Base-by-base conservation (phyloP, 2,888 invertebrate genomes). In the Tricholauxania praeusta region DNA sequence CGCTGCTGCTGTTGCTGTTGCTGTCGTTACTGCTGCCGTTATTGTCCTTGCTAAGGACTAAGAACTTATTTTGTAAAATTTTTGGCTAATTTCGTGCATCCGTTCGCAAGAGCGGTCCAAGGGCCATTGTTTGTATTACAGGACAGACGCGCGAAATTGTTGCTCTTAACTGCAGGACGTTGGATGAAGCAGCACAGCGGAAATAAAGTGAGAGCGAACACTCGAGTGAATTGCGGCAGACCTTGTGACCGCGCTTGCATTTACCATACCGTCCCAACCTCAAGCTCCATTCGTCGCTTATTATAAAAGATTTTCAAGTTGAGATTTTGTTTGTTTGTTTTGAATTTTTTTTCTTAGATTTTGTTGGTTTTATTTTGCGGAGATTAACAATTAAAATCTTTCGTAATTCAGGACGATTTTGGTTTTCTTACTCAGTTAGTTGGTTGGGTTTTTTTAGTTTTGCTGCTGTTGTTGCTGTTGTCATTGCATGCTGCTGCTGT, bases 311-410 rank as follows among this genome's bases (percentile, higher is more conserved):
- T 60, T 70, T 15, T 52, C 51, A 14, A 47, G 52, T 39, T 48
- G 14, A 17, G 17, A 53, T 17, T 64, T 75, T 39, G 39, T 67
- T 74, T 76, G 73, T 71, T 53, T 75, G 48, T 59, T 55, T 57
- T 15, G 22, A 12, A n/a, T 62, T 47, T 71, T 53, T 15, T 5
- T 19, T 67, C n/a, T 15, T 17, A 14, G 7, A 49, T 14, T 63
- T 39, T 39, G 39, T 10, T 39, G 39, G 10, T 39, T 39, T 39
- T 39, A 72, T 79, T 76, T 72, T 76, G 73, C 66, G 73, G 72
- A 80, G 80, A 83, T 82, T 79, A 82, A 83, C 82, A 82, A 82
- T 82, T 83, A 83, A 83, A 82, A 82, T 83, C 83, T 82, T 82
- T 82, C 69, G 79, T 79, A 81, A 83, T 83, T 82, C 83, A 79